These are phyloP conservation scores for Drosophila meridiana DNA, from an alignment of 2,888 invertebrate species.

Conservation along the genomic window DNA sequence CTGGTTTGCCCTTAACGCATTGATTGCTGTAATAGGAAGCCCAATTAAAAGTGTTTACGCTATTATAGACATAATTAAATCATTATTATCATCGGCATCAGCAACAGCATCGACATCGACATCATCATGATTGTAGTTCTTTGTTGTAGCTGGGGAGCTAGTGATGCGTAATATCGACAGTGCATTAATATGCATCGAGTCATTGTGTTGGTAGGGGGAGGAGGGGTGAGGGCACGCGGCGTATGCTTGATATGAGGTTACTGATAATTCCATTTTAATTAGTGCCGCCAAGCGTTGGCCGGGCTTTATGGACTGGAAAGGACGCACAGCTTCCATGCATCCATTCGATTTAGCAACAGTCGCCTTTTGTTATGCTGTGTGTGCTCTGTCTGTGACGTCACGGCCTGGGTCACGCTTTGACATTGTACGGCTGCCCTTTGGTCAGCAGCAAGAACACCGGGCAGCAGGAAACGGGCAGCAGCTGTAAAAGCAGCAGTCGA, in stretches of 20 bases:
- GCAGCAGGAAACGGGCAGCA: background rate
- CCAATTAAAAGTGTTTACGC: slow-evolving; percentile 71
- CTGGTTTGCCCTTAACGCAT: slow-evolving; percentile 35
- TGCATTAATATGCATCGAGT: slow-evolving; percentile 51
- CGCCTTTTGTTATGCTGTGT: background rate
- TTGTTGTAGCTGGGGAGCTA: slow-evolving; percentile 24
- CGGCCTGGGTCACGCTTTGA: slow-evolving; percentile 39
- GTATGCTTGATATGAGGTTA: slow-evolving; percentile 49
- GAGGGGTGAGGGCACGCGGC: slow-evolving; percentile 34
- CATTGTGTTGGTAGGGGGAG: background rate
- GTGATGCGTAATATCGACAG: slow-evolving; percentile 60
- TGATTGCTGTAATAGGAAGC: slow-evolving; percentile 65
- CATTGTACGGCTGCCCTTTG: slow-evolving; percentile 63
- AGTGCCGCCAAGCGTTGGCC: slow-evolving; percentile 21
- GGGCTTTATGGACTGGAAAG: slow-evolving; percentile 48
- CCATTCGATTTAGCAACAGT: slow-evolving; percentile 14
- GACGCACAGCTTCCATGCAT: slow-evolving; percentile 36
- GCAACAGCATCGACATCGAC: slow-evolving; percentile 25
- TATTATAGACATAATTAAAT: slow-evolving; percentile 60
- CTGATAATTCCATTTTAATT: slow-evolving; percentile 56
- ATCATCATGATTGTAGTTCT: slow-evolving; percentile 6
- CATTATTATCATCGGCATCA: slow-evolving; percentile 21
- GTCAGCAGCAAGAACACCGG: slow-evolving; percentile 20
- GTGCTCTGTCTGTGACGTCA: slow-evolving; percentile 53
- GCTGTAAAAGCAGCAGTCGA: slow-evolving; percentile 19